Evolutionary conservation across 2,113 vertebrate genomes (phyloP).

Genomic region (Phaetusa simplex): DNA sequence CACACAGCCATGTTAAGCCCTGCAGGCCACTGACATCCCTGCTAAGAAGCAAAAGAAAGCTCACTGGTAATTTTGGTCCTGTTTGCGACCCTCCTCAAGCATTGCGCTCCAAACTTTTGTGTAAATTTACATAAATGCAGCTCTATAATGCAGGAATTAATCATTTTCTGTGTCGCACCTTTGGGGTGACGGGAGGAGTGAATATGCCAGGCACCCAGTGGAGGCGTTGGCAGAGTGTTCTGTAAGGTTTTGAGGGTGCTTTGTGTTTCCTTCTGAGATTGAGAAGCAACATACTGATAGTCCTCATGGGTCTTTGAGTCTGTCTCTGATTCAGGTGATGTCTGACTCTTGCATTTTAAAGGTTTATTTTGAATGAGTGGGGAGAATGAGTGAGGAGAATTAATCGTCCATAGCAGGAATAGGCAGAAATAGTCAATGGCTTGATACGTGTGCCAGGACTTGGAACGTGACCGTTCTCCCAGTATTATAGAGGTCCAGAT

Average conservation of each 20-base stretch:
- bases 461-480: accelerated
- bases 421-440: background rate
- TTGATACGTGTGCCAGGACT: background rate
- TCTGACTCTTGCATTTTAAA: background rate
- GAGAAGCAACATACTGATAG: background rate
- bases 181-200: background rate
- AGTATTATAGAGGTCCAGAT: accelerated
- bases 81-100: background rate
- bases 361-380: background rate
- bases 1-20: background rate
- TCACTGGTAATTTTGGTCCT: background rate
- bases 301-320: background rate
- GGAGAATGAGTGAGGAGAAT: background rate
- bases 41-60: background rate
- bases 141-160: background rate
- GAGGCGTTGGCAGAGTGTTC: background rate
- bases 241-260: background rate
- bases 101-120: background rate
- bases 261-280: background rate
- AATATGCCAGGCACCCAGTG: background rate
- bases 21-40: background rate
- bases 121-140: background rate
- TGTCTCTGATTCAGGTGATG: background rate
- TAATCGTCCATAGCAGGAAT: background rate
- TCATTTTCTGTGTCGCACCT: background rate